Conservation (phyloP, 2,888 invertebrate species). For the Rapana venosa region DNA sequence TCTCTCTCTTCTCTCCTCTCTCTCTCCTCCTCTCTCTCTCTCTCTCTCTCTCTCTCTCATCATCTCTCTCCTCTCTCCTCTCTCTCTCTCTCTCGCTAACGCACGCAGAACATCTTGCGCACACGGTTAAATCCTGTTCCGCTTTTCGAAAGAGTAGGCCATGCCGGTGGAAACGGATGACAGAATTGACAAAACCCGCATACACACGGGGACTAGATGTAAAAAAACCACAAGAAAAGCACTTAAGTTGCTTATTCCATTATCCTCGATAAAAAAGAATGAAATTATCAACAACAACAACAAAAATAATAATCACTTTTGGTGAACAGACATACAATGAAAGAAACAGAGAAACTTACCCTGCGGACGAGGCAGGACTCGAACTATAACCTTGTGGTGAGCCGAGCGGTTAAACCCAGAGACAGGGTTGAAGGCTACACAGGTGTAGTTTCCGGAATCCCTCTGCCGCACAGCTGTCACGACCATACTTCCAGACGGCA, state of each 20-base stretch:
- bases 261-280: neutral
- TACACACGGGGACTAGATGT: too few relatives aligned
- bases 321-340: neutral
- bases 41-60: neutral
- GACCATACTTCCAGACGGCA: slow-evolving; percentile 46
- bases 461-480: slow-evolving; percentile 32
- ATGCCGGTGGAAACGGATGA: too few relatives aligned
- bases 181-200: too few relatives aligned
- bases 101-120: too few relatives aligned
- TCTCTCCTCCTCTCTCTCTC: neutral
- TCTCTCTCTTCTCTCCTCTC: neutral
- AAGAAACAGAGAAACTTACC: slow-evolving; percentile 18
- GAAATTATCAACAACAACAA: neutral
- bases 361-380: slow-evolving; percentile 3
- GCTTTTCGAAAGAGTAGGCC: too few relatives aligned
- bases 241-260: too few relatives aligned
- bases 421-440: slow-evolving; percentile 46
- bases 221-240: too few relatives aligned
- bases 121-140: too few relatives aligned
- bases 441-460: slow-evolving; percentile 40
- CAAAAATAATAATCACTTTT: neutral
- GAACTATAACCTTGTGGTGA: neutral
- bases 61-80: too few relatives aligned
- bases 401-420: slow-evolving; percentile 45
- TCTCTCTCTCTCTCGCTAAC: too few relatives aligned